These are phyloP conservation scores for Drosophila persimilis DNA, from an alignment of 1,140 invertebrate species.

Conservation along the genomic window DNA sequence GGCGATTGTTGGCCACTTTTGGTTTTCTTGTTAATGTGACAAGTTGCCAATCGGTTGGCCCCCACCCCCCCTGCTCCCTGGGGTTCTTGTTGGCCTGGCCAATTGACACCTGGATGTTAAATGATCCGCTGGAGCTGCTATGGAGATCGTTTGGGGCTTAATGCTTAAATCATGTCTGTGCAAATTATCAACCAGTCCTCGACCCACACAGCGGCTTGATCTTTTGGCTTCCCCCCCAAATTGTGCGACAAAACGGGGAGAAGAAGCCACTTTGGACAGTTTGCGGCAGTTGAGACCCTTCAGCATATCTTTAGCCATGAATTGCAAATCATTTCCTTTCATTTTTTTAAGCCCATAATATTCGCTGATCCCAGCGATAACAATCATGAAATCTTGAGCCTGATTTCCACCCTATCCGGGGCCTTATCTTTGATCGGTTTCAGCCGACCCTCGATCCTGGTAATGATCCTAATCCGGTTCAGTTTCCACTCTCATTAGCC, in stretches of 20 bases:
- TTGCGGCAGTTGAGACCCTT: neutral
- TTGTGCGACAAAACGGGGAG: conserved; percentile 28
- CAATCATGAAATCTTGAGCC: too few relatives aligned
- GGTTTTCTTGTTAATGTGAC: conserved; percentile 72
- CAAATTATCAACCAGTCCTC: conserved; percentile 36
- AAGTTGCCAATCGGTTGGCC: conserved; percentile 54
- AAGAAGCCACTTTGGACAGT: too few relatives aligned
- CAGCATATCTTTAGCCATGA: too few relatives aligned
- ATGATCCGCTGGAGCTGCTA: conserved; percentile 36
- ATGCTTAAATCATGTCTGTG: conserved; percentile 59
- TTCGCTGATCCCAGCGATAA: neutral
- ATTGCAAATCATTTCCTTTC: too few relatives aligned
- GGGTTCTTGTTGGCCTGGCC: conserved; percentile 43
- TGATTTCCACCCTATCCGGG: too few relatives aligned
- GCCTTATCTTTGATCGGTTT: neutral
- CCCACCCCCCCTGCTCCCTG: neutral
- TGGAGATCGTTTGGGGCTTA: conserved; percentile 39
- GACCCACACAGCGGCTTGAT: conserved; percentile 18
- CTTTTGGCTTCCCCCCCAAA: conserved; percentile 21
- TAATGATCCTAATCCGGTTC: conserved; percentile 13
- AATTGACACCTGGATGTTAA: conserved; percentile 76
- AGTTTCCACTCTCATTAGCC: conserved; percentile 35
- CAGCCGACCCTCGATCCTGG: too few relatives aligned
- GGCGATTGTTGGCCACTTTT: conserved; percentile 46
- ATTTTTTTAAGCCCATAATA: neutral